Conservation (phyloP, 2,113 vertebrate species). For the Todiramphus chloris region DNA sequence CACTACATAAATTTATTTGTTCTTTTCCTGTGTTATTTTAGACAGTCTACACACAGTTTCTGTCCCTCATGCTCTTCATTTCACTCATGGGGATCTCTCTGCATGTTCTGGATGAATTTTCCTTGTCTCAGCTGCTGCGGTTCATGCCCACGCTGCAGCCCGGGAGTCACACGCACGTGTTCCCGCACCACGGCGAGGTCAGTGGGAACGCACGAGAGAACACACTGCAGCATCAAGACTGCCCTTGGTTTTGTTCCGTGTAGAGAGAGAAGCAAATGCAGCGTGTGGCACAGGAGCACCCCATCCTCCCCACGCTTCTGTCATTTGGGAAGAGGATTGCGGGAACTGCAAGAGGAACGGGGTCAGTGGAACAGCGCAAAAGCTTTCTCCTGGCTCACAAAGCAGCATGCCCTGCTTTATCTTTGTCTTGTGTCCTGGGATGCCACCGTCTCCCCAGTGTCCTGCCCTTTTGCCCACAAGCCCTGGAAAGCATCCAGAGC, state of each 20-base stretch:
- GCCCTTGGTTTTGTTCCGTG: fast-evolving
- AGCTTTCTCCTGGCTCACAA: neutral
- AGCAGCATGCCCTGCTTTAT: neutral
- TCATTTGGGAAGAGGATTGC: neutral
- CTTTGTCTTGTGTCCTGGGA: neutral
- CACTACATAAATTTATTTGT: neutral
- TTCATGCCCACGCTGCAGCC: neutral
- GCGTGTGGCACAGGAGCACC: fast-evolving
- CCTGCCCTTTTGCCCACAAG: neutral
- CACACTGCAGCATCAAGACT: fast-evolving
- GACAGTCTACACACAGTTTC: neutral
- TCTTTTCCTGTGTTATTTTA: neutral
- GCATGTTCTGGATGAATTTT: neutral
- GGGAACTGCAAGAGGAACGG: neutral
- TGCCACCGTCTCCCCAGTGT: neutral
- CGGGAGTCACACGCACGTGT: neutral
- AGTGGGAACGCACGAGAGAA: fast-evolving
- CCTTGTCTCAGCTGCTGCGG: neutral
- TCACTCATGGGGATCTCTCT: neutral
- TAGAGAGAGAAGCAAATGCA: neutral
- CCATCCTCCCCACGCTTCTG: neutral
- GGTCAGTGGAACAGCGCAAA: neutral
- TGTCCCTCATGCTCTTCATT: neutral
- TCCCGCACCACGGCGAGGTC: fast-evolving
- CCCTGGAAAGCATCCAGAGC: neutral